Evolutionary conservation across 2,888 invertebrate species (phyloP), one percentile per base, ranked within the genome.

Genomic region (Danaus chrysippus): DNA sequence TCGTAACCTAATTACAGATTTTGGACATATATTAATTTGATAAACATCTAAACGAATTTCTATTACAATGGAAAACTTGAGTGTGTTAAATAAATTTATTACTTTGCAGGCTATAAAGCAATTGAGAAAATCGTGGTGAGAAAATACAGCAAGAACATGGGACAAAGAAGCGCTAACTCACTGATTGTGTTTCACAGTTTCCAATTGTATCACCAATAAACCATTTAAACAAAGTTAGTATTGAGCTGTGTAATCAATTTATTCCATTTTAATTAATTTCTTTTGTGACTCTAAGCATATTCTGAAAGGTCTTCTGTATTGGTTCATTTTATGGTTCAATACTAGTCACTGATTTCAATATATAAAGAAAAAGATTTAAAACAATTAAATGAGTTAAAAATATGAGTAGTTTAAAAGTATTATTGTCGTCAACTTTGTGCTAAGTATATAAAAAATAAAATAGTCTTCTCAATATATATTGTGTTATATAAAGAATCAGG

Each of bases 101-200:
- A 72, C 76, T 84, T 74, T 71, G 68, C 73, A 77, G 76, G 73
- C 76, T 70, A 54, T 68, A 73, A 72, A 70, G 56, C 74, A 73
- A 76, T 71, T 73, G 67, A 74, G 76, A 74, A 75, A 76, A 73
- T 76, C 77, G 46, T 58, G 78, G 82, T 84, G 86, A 75, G 84
- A 86, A 79, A 66, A 46, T 61, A 59, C 34, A 63, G 65, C 70
- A 76, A 76, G 69, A 77, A 76, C 66, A 68, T 58, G 66, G 64
- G 66, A 72, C 70, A 73, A 73, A 72, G 71, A 63, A 66, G 61
- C 68, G 64, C 58, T 64, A 70, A 70, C 72, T 70, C 62, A 58
- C 70, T 70, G 68, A 73, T 74, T 73, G 74, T 71, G 68, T 75
- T 75, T 72, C 62, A 56, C 64, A 68, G 62, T 68, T 72, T 65